Percentiles rank a stretch among this genome's conserved stretches.
Conservation (phyloP, 1,140 invertebrate genomes). For the Venustaconcha ellipsiformis region DNA sequence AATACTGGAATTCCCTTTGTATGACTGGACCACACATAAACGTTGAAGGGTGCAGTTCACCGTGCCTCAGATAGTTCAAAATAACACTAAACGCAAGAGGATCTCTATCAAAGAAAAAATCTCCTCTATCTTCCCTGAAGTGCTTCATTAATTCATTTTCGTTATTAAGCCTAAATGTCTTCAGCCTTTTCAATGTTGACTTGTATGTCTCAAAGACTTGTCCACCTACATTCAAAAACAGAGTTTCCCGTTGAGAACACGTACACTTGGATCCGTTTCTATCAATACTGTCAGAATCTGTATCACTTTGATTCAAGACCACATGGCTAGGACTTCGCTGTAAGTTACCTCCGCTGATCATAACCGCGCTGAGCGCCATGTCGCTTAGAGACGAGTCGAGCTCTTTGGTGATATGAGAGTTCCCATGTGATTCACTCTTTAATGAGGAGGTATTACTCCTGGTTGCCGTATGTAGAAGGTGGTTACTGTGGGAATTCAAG, state of each 20-base stretch:
- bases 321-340: not conserved
- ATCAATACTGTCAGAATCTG: conserved; percentile 12
- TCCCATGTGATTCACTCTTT: no score
- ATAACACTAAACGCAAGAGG: conserved; percentile 56
- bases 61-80: conserved; percentile 61
- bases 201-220: conserved; percentile 58
- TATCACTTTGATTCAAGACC: not conserved
- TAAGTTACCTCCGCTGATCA: conserved; percentile 30
- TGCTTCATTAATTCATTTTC: conserved; percentile 53
- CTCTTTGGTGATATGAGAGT: not conserved
- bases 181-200: conserved; percentile 53
- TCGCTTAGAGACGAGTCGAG: conserved; percentile 13
- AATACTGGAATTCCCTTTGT: conserved; percentile 62
- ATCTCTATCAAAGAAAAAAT: conserved; percentile 65
- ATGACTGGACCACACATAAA: conserved; percentile 61
- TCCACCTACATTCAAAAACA: conserved; percentile 61
- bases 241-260: conserved; percentile 39
- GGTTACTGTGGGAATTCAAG: no score
- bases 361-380: conserved; percentile 40
- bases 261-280: conserved; percentile 18
- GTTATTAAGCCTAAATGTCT: conserved; percentile 50
- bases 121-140: conserved; percentile 78
- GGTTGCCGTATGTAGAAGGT: no score
- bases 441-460: no score
- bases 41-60: conserved; percentile 63